A percentile compares a stretch with the other conserved stretches of the same genome.
These are phyloP conservation scores for Ephydatia muelleri DNA, from an alignment of 37 sponge, comb jelly and placozoan genomes.

Conservation along the genomic window DNA sequence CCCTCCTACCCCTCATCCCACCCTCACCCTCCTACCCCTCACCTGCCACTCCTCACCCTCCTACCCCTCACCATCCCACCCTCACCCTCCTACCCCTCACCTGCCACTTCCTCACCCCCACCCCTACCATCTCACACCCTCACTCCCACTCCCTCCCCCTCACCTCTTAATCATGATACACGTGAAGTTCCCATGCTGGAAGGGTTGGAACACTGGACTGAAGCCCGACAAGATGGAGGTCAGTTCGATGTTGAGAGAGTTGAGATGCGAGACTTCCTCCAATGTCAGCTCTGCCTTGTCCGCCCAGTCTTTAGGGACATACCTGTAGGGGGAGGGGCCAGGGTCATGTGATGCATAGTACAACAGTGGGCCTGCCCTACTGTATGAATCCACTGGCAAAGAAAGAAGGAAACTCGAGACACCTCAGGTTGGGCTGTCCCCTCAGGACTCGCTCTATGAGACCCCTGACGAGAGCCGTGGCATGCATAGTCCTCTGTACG, in stretches of 20 bases:
- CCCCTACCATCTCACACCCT: slow-evolving; percentile 2
- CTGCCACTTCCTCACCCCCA: too few relatives aligned
- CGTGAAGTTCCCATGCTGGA: slow-evolving; percentile 88
- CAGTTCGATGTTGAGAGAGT: slow-evolving; percentile 70
- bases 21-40: not conserved
- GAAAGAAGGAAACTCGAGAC: slow-evolving; percentile 76
- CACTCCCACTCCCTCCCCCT: not conserved
- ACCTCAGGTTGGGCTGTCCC: slow-evolving; percentile 63
- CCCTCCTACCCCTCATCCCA: too few relatives aligned
- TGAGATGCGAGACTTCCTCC: slow-evolving; percentile 71
- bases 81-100: too few relatives aligned
- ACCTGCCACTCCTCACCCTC: too few relatives aligned
- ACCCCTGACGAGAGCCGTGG: slow-evolving; percentile 49
- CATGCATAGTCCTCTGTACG: slow-evolving; percentile 49
- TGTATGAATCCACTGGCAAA: slow-evolving; percentile 70
- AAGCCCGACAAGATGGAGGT: slow-evolving; percentile 15
- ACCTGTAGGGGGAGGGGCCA: slow-evolving; percentile 38
- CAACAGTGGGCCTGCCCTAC: slow-evolving; percentile 13
- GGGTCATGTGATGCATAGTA: not conserved
- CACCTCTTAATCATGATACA: slow-evolving; percentile 76
- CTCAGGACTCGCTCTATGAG: slow-evolving; percentile 55
- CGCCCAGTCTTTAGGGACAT: slow-evolving; percentile 60
- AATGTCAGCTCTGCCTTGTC: slow-evolving; percentile 71
- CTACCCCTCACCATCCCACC: too few relatives aligned
- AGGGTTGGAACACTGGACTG: slow-evolving; percentile 56